Evolutionary conservation across 2,888 invertebrate genomes (phyloP).

Genomic region (Rhagonycha lutea): DNA sequence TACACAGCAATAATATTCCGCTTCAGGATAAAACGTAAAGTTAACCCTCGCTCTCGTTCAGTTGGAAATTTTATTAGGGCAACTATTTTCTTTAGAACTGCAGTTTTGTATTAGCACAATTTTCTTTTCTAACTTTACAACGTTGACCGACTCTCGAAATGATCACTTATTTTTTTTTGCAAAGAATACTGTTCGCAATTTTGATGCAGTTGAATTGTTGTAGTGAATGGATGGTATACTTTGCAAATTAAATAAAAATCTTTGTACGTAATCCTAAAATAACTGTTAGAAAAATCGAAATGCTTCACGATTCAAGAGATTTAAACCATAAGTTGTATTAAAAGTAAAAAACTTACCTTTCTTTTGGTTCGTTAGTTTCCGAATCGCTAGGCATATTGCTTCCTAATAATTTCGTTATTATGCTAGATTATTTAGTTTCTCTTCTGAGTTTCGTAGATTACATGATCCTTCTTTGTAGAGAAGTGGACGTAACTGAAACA

Average conservation of each 20-base stretch:
- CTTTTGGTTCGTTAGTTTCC: constrained; percentile 27
- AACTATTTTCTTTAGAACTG: not conserved
- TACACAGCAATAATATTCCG: not conserved
- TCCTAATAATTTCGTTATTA: constrained; percentile 1
- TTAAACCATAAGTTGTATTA: not conserved
- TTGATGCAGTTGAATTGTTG: not conserved
- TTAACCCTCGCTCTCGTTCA: not conserved
- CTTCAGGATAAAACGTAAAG: not conserved
- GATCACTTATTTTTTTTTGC: not conserved
- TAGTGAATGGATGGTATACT: not conserved
- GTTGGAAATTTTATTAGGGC: not conserved
- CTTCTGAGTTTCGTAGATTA: not conserved
- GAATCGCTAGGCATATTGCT: constrained; percentile 30
- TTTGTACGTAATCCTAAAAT: not conserved
- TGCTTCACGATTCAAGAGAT: not conserved
- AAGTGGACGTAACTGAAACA: not conserved
- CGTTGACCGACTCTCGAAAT: not conserved
- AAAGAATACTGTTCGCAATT: not conserved
- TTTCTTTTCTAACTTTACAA: not conserved
- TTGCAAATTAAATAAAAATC: not conserved
- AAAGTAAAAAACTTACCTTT: constrained; percentile 26
- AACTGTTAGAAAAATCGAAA: not conserved
- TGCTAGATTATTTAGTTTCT: not conserved
- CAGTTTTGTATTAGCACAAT: not conserved
- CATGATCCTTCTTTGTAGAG: not conserved